These are phyloP conservation scores for Mycteria americana DNA, from an alignment of 2,797 vertebrate genomes.

Conservation along the genomic window DNA sequence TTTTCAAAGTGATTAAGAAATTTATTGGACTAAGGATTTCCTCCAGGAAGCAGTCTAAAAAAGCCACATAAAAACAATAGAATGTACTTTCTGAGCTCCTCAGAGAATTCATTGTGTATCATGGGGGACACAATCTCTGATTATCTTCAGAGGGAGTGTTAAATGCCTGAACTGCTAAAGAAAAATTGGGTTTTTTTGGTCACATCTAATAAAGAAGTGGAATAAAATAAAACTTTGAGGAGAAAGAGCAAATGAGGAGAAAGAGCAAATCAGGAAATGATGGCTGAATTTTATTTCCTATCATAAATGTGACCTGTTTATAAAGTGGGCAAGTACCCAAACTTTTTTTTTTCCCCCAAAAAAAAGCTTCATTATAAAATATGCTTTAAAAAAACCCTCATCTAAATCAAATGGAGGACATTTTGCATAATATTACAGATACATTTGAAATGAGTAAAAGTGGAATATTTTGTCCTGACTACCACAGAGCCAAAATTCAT, in stretches of 20 bases:
- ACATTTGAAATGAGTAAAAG: not conserved
- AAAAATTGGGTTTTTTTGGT: not conserved
- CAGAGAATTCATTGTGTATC: not conserved
- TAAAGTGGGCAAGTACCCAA: not conserved
- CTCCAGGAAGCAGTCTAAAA: conserved; percentile 29
- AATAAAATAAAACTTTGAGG: not conserved
- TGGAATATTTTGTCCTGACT: not conserved
- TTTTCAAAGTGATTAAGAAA: conserved; percentile 57
- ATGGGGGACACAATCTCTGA: not conserved
- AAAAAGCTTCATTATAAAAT: not conserved
- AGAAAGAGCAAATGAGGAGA: not conserved
- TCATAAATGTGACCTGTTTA: not conserved
- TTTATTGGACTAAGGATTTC: conserved; percentile 22
- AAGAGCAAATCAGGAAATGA: not conserved
- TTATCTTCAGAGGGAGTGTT: not conserved
- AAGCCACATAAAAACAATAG: not conserved
- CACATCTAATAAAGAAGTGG: not conserved
- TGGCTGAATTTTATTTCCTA: not conserved
- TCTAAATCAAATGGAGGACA: not conserved
- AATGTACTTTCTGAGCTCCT: not conserved
- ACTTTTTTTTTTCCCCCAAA: fast-evolving
- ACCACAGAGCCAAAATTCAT: not conserved
- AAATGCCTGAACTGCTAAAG: not conserved
- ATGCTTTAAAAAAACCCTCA: not conserved
- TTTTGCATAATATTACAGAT: not conserved